Percentiles rank a stretch among this genome's conserved stretches.
phyloP scores from a whole-genome alignment of 2,113 vertebrate species.

The Corythornis vintsioides region DNA sequence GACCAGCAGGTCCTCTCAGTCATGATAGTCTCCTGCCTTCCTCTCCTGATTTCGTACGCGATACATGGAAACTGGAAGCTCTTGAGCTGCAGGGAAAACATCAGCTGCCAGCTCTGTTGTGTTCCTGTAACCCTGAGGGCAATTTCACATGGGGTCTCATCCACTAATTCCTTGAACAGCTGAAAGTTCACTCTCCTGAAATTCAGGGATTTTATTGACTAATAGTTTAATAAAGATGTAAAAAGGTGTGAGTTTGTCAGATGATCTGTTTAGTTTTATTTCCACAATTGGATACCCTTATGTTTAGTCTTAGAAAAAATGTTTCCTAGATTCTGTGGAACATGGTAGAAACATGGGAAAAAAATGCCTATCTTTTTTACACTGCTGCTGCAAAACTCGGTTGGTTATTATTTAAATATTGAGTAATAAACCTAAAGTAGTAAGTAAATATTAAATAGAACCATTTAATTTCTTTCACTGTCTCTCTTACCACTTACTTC shows the following conservation, averaged over 20 bases:
- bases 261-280: background rate
- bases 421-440: background rate
- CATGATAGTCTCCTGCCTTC: background rate
- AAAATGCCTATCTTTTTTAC: background rate
- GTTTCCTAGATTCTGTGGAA: background rate
- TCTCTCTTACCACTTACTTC: background rate
- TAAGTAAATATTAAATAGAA: background rate
- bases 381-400: background rate
- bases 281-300: background rate
- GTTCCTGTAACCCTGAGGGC: background rate
- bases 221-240: background rate
- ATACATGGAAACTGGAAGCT: background rate
- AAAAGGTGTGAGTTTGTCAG: background rate
- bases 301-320: background rate
- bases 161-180: background rate
- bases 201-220: background rate
- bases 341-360: background rate
- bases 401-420: background rate
- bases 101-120: background rate
- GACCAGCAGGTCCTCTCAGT: background rate
- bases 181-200: background rate
- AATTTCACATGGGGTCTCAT: background rate
- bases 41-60: background rate
- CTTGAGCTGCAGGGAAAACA: background rate
- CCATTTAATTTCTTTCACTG: background rate